Evolutionary conservation across 1,140 invertebrate genomes (phyloP).

Genomic region (Euschistus heros): DNA sequence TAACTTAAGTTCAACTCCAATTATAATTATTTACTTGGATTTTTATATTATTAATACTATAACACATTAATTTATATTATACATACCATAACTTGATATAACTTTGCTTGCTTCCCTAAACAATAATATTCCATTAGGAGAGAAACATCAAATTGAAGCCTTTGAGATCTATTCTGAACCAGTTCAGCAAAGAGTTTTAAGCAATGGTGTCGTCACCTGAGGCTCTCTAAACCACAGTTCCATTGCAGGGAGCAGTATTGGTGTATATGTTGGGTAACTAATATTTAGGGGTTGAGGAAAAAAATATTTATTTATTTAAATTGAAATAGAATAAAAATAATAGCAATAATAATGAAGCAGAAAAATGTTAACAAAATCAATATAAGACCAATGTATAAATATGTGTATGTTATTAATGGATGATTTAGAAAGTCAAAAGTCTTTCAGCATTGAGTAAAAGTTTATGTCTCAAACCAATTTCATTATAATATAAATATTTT

Average conservation of each 20-base stretch:
- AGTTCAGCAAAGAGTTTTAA: slow-evolving; percentile 94
- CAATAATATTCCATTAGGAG: slow-evolving; percentile 90
- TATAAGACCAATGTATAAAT: no score
- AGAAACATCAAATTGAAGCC: slow-evolving; percentile 96
- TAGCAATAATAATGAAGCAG: no score
- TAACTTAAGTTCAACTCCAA: no score
- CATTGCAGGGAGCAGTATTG: slow-evolving; percentile 80
- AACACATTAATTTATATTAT: no score
- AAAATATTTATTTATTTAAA: background rate
- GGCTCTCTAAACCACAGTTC: slow-evolving; percentile 94
- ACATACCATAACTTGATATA: slow-evolving; percentile 86
- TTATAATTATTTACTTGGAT: no score
- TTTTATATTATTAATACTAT: no score
- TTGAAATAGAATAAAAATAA: background rate
- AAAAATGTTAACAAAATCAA: no score
- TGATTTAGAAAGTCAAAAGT: no score
- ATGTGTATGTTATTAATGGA: no score
- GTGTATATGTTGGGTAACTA: slow-evolving; percentile 86
- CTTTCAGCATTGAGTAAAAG: no score
- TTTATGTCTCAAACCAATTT: slow-evolving; percentile 20
- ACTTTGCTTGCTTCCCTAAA: slow-evolving; percentile 96
- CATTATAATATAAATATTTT: no score
- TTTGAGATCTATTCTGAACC: slow-evolving; percentile 91
- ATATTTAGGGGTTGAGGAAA: slow-evolving; percentile 13
- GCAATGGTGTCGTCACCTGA: slow-evolving; percentile 81